These are phyloP conservation scores for Montipora capricornis DNA, from an alignment of 64 coral and sea anemone species.

Conservation along the genomic window DNA sequence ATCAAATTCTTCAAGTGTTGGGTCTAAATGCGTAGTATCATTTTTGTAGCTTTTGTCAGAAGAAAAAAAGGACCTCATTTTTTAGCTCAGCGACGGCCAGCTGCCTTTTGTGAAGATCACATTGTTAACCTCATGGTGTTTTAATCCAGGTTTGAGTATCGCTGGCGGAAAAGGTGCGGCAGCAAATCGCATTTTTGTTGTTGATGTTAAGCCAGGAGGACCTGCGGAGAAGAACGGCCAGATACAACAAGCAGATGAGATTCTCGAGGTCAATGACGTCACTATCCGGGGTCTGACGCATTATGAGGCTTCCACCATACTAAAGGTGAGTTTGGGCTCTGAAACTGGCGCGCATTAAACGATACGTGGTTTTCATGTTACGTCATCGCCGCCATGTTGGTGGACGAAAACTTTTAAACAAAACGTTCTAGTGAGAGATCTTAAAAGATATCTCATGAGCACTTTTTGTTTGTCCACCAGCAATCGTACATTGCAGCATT, in stretches of 20 bases:
- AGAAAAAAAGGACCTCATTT: too few species aligned
- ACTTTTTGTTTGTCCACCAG: too few species aligned
- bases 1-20: too few species aligned
- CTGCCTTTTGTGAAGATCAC: neutral
- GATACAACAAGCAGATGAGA: constrained; percentile 96
- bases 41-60: too few species aligned
- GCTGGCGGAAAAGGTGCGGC: constrained; percentile 94
- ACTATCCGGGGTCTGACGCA: constrained; percentile 88
- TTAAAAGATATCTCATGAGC: too few species aligned
- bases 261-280: constrained; percentile 95
- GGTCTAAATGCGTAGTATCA: too few species aligned
- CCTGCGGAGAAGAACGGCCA: constrained; percentile 88
- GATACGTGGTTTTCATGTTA: neutral
- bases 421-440: too few species aligned
- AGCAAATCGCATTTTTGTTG: constrained; percentile 94
- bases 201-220: constrained; percentile 93
- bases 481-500: too few species aligned
- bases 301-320: constrained; percentile 92
- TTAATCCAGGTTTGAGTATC: constrained; percentile 87
- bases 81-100: neutral
- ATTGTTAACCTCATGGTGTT: neutral
- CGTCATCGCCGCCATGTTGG: too few species aligned
- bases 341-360: too few species aligned
- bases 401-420: too few species aligned
- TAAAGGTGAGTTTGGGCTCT: constrained; percentile 36